Evolutionary conservation across 2,888 invertebrate genomes (phyloP).

Genomic region (Plebejus anna): DNA sequence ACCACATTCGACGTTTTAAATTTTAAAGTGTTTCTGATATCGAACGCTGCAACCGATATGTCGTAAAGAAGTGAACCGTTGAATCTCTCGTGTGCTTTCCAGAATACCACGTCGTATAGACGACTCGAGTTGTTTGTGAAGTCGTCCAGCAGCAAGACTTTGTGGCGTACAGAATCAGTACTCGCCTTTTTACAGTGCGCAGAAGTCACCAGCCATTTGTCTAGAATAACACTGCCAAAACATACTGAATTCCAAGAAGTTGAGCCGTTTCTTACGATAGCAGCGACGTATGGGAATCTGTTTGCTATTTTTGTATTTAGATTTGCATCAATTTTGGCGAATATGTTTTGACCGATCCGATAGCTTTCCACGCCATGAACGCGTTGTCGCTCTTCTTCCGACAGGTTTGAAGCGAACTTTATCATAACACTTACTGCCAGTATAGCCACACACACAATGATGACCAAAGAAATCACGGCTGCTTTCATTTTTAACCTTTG

Average conservation of each 20-base stretch:
- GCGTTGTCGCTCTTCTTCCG: constrained; percentile 52
- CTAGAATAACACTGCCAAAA: constrained; percentile 59
- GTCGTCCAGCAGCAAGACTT: constrained; percentile 57
- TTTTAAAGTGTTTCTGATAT: constrained; percentile 45
- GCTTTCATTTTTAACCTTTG: constrained; percentile 51
- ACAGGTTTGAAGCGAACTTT: constrained; percentile 66
- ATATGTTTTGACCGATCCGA: background rate
- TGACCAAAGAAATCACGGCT: constrained; percentile 56
- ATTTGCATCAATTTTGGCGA: background rate
- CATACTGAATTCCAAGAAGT: constrained; percentile 58
- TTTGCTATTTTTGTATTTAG: constrained; percentile 37
- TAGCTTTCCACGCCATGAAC: constrained; percentile 31
- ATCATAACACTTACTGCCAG: constrained; percentile 70
- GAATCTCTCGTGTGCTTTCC: constrained; percentile 61
- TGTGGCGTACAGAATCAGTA: constrained; percentile 45
- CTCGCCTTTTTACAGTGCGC: constrained; percentile 59
- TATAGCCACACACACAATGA: constrained; percentile 57
- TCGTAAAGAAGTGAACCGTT: constrained; percentile 49
- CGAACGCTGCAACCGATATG: constrained; percentile 63
- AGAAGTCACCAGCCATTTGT: constrained; percentile 62
- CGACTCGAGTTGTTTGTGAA: constrained; percentile 53
- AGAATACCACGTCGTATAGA: constrained; percentile 58
- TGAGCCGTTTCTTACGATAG: constrained; percentile 54
- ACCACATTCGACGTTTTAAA: constrained; percentile 53
- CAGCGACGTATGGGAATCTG: constrained; percentile 57